Conservation (phyloP, 2,797 vertebrate genomes). For the Rhabdomys pumilio region DNA sequence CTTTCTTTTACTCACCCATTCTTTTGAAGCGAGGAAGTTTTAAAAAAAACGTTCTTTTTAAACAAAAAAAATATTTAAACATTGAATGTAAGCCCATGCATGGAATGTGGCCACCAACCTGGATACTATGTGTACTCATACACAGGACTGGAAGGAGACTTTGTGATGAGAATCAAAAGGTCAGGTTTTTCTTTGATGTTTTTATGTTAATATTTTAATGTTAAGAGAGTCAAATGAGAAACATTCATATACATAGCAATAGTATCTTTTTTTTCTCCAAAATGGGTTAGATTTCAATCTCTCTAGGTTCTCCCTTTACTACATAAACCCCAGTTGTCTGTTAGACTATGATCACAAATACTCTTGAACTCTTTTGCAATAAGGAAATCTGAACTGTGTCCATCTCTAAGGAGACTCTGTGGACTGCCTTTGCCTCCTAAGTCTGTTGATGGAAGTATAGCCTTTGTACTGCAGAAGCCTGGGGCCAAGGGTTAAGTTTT, state of each 20-base stretch:
- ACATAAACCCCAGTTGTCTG: background rate
- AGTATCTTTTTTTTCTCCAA: background rate
- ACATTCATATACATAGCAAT: background rate
- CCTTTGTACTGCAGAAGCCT: background rate
- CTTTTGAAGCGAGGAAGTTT: background rate
- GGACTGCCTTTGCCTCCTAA: background rate
- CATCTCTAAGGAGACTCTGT: background rate
- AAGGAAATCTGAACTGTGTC: background rate
- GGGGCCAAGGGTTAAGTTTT: background rate
- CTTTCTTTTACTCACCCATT: background rate
- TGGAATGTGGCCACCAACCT: background rate
- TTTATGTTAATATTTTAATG: background rate
- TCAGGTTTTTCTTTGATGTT: background rate
- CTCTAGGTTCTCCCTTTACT: background rate
- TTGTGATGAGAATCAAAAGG: background rate
- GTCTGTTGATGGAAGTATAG: background rate
- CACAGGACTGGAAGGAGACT: background rate
- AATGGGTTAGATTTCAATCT: background rate
- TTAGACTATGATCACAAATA: background rate
- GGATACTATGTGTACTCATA: background rate
- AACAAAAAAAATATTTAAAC: background rate
- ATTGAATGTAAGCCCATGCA: background rate
- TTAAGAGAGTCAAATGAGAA: conserved; percentile 31
- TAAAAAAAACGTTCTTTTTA: background rate
- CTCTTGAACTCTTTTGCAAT: background rate